Evolutionary conservation across 2,888 invertebrate genomes (phyloP), one percentile per base, ranked within the genome.

Genomic region (Cristatella mucedo): DNA sequence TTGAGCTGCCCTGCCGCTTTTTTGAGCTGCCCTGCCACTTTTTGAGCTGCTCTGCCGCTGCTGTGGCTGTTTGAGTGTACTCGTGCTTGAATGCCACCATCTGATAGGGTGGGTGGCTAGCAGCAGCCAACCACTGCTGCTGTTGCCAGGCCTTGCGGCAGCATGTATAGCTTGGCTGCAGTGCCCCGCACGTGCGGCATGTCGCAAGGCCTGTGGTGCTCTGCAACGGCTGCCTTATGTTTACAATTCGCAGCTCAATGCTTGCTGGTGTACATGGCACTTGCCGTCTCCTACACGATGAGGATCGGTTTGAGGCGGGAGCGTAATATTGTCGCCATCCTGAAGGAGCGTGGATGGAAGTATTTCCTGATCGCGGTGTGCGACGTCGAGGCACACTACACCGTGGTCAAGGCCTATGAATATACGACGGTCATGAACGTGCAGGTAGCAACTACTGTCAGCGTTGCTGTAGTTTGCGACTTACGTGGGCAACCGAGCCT

Each of bases 371-470:
- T 84, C 11, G 80, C 82, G 21, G 65, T 77, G 37, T 72, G 82
- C 44, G 84, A 85, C 58, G 83, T 85, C n/a, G 81, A 83, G 67
- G 83, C 83, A 4, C 79, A 80, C 58, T 84, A 78, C 63, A 68
- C 84, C 45, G 72, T 84, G 44, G 80, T 82, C 13, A 75, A 77
- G 59, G 82, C 84, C 1, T 84, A 83, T 66, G 74, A 75, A 52
- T 78, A 73, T 57, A 79, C 79, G 7, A 77, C 76, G 45, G 68
- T 79, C 41, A 76, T 77, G 32, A 77, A 77, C 55, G 75, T 78
- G 49, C 78, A 78, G 74, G 77, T 77, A 55, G 42, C 56, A 21
- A 24, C 22, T 15, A 18, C 9, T 36, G 42, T 44, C 29, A 44
- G 15, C 24, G 13, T n/a, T n/a, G n/a, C n/a, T n/a, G n/a, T n/a